Evolutionary conservation across 1,140 invertebrate genomes (phyloP), one percentile per base, ranked within the genome.

Genomic region (Caenorhabditis elegans): DNA sequence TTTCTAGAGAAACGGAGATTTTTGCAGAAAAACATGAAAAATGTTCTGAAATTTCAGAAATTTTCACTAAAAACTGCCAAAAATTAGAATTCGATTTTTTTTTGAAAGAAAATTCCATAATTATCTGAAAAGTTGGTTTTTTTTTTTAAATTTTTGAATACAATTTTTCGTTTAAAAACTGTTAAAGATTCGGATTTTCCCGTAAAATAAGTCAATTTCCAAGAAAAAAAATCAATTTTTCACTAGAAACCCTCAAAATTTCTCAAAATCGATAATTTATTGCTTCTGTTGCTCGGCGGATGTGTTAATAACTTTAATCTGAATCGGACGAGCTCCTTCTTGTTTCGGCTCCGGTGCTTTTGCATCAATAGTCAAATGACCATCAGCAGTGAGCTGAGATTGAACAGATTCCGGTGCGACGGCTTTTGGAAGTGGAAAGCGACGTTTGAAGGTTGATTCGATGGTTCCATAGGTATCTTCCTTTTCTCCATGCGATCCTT

Each of bases 401-500:
- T 76, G 83, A 5, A 85, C 84, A 36, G 78, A 22, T 22, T 85
- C 84, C 22, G 83, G 80, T 17, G 34, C 49, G 13, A 85, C 83
- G 24, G 43, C 55, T 28, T 76, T 80, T 19, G 84, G 84, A 15
- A 85, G 83, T 28, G 53, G 47, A 76, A 84, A 85, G 19, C 82
- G 83, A 26, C 84, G 78, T 34, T 51, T 79, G 79, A 85, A 85
- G 26, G 26, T 31, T 0, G 84, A 36, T 53, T 79, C 47, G 60
- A 85, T 85, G 2, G 39, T 24, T 46, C 85, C 85, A 22, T 80
- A 60, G 0, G 86, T 76, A 34, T 85, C 85, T 5, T 48, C 76
- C 34, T 85, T 85, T 81, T 85, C 85, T n/a, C 51, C 80, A 24
- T 85, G 83, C 0, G 70, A 84, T 46, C 80, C 85, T 43, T 85